Base-by-base conservation (phyloP, 92 coral and sea anemone species). In the Actinostola sp. region DNA sequence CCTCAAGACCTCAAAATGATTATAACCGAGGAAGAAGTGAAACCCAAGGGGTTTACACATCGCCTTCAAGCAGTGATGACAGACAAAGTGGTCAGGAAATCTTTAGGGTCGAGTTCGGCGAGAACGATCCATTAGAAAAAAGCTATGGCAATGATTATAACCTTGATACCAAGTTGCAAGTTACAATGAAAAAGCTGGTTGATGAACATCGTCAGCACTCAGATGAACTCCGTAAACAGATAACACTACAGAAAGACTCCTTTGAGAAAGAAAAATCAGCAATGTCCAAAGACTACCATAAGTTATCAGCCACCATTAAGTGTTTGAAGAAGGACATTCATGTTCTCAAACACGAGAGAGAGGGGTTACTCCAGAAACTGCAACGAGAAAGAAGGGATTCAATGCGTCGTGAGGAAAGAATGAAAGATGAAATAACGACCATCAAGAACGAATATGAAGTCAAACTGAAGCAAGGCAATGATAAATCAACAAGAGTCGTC, bases 301-400 rank as follows among this genome's bases (percentile, higher is more conserved):
- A 55, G 21, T 83, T 90, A 14, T 48, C 46, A n/a, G 45, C 1
- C 44, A 83, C 83, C 6, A 48, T 86, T 2, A 80, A 75, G n/a
- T 77, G 73, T 49, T 60, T 86, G 19, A 86, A 82, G 54, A 82
- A 73, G 39, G 89, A 90, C 32, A 52, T 86, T 4, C 85, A 86
- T 39, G 52, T 29, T 41, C 64, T 79, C 13, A 90, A 76, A 32
- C 84, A 75, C 27, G 96, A 90, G 15, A 86, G 70, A 42, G 92
- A 86, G 10, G 53, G 12, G 48, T 25, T 86, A 29, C 70, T 79
- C 24, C 70, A 61, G 44, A 86, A 70, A 70, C 54, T 57, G 23
- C 76, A 75, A 48, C 76, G 71, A 6, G 84, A 78, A 52, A 82
- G 69, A 46, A 72, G 74, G 2, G 77, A 54, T n/a, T 57, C 42